Percentiles rank a stretch among this genome's conserved stretches.
Conservation (phyloP, 1,140 invertebrate genomes). For the Penaeus japonicus region DNA sequence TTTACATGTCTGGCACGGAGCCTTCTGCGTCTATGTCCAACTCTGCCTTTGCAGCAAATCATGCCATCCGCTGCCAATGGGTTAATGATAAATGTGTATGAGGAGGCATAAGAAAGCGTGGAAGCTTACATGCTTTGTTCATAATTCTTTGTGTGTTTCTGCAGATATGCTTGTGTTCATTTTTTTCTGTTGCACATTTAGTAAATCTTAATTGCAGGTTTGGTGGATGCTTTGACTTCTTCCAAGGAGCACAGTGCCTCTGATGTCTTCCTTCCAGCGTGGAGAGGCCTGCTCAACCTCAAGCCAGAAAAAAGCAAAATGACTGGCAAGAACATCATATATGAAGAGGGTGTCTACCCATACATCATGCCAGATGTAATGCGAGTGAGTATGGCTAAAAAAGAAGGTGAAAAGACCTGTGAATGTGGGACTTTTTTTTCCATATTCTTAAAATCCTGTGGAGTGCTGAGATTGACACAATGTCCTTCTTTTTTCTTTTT, state of each 20-base stretch:
- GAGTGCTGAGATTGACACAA: too few species aligned
- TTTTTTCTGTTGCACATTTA: too few species aligned
- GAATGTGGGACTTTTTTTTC: background rate
- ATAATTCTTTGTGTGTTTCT: too few species aligned
- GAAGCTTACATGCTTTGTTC: too few species aligned
- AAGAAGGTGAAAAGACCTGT: background rate
- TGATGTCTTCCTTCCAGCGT: conserved; percentile 22
- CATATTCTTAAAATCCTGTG: background rate
- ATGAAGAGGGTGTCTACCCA: conserved; percentile 30
- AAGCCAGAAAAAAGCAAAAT: background rate
- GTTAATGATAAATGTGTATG: too few species aligned
- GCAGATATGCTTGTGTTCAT: too few species aligned
- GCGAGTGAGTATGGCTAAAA: background rate
- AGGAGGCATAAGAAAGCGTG: too few species aligned
- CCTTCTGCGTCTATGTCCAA: too few species aligned
- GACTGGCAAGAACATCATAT: background rate
- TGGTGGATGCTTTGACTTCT: background rate
- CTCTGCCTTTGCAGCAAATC: too few species aligned
- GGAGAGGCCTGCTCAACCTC: conserved; percentile 30
- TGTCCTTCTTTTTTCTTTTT: too few species aligned
- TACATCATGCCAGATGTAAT: conserved; percentile 21
- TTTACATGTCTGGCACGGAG: too few species aligned
- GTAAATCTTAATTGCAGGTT: background rate
- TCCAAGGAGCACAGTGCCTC: conserved; percentile 1
- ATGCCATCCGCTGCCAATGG: too few species aligned